These are phyloP conservation scores for Drosophila macrospina DNA, from an alignment of 2,888 invertebrate species.

Conservation along the genomic window DNA sequence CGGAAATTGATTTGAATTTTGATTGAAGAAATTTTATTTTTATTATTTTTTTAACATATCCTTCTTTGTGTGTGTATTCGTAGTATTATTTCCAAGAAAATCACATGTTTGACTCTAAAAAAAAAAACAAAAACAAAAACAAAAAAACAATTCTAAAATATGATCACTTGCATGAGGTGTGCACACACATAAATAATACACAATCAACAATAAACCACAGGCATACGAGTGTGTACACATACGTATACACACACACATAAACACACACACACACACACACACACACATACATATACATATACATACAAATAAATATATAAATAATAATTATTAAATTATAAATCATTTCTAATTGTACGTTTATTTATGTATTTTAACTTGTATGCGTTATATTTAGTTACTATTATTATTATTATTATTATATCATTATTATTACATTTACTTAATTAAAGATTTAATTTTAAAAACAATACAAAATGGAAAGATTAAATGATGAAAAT, in stretches of 20 bases:
- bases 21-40: constrained; percentile 47
- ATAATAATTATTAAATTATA: constrained; percentile 70
- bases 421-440: constrained; percentile 74
- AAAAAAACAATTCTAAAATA: constrained; percentile 26
- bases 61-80: constrained; percentile 71
- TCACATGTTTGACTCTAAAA: constrained; percentile 62
- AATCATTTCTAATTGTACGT: constrained; percentile 71
- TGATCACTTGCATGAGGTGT: constrained; percentile 14
- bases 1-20: constrained; percentile 47
- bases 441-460: constrained; percentile 80
- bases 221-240: constrained; percentile 34
- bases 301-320: constrained; percentile 52
- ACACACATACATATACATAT: constrained; percentile 49
- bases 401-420: constrained; percentile 76
- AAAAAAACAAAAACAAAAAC: too few species aligned
- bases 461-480: constrained; percentile 60
- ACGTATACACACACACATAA: constrained; percentile 47
- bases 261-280: constrained; percentile 50
- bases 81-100: constrained; percentile 80
- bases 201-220: constrained; percentile 28
- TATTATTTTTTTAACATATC: constrained; percentile 51
- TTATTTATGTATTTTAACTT: constrained; percentile 76
- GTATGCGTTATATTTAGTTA: constrained; percentile 80
- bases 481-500: constrained; percentile 73
- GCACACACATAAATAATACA: constrained; percentile 29